Conservation (phyloP, 1,140 invertebrate species). For the Polypedilum pembai region DNA sequence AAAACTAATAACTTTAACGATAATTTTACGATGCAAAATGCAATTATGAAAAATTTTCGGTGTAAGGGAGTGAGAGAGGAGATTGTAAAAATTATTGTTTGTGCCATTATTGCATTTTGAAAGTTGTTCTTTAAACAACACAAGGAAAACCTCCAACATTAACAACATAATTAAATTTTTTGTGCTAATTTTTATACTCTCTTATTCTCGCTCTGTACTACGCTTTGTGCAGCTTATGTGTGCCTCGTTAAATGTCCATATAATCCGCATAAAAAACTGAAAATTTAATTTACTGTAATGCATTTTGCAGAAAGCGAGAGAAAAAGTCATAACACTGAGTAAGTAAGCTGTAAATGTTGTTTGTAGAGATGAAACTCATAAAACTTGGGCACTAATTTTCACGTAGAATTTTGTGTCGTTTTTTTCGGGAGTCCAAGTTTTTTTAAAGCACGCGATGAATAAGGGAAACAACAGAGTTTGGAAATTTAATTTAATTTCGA, state of each 20-base stretch:
- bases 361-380: slow-evolving; percentile 17
- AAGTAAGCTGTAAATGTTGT: neutral
- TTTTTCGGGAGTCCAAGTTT: too few relatives aligned
- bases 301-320: slow-evolving; percentile 6
- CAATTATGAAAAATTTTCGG: neutral
- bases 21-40: slow-evolving; percentile 13
- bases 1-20: neutral
- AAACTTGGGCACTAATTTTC: slow-evolving; percentile 5
- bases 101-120: slow-evolving; percentile 3
- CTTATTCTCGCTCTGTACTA: neutral
- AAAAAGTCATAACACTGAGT: neutral
- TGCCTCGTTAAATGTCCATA: neutral
- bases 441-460: too few relatives aligned
- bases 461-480: too few relatives aligned
- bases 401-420: neutral
- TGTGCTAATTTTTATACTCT: slow-evolving; percentile 9
- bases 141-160: neutral
- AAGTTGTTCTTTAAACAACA: neutral
- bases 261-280: neutral
- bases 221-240: neutral
- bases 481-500: too few relatives aligned
- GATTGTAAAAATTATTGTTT: slow-evolving; percentile 1
- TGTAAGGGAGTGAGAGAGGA: neutral
- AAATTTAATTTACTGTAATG: slow-evolving; percentile 17
- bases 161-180: slow-evolving; percentile 28